Percentiles rank a stretch among this genome's conserved stretches.
phyloP scores from a whole-genome alignment of 2,113 vertebrate genomes.

The Willisornis vidua region DNA sequence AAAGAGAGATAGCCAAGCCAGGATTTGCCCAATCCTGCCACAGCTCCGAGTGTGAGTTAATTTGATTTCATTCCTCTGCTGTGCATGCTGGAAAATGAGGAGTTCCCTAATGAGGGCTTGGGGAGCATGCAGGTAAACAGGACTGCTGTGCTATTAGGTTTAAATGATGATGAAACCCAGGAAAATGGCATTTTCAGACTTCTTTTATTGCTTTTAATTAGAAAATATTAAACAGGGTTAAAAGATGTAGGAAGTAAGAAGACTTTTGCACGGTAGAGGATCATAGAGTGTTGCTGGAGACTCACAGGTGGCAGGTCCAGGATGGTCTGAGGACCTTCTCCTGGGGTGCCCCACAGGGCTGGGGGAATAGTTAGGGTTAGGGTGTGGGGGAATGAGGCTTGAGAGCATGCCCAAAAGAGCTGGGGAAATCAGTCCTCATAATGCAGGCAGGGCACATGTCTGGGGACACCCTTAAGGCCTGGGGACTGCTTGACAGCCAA shows the following conservation, averaged over 20 bases:
- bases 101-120: neutral
- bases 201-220: neutral
- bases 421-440: neutral
- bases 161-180: neutral
- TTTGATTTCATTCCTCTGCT: neutral
- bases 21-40: neutral
- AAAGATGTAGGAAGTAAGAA: neutral
- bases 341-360: neutral
- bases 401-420: neutral
- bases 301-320: neutral
- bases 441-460: neutral
- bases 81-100: neutral
- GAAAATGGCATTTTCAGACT: no score
- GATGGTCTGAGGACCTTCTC: neutral
- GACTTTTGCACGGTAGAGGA: neutral
- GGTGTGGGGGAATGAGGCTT: neutral
- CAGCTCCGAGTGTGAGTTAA: neutral
- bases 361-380: neutral
- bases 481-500: neutral
- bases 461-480: neutral
- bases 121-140: neutral
- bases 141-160: neutral
- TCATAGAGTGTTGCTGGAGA: neutral
- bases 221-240: neutral
- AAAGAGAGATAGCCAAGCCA: conserved; percentile 16